Evolutionary conservation across 2,888 invertebrate species (phyloP), one percentile per base, ranked within the genome.

Genomic region (Reticulitermes lucifugus): DNA sequence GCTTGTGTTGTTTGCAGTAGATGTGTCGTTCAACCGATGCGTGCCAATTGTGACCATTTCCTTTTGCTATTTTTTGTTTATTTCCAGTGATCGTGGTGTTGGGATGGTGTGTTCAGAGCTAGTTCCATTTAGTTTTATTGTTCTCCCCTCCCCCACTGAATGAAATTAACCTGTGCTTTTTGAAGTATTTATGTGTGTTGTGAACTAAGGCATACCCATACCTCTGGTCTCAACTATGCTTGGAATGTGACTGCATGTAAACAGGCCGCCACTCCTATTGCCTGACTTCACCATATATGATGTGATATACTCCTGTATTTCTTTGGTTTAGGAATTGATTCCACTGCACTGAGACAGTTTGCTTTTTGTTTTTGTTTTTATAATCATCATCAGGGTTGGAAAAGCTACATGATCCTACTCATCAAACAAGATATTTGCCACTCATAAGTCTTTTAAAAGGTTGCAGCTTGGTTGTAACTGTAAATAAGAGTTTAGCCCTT

Each of bases 21-120:
- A 65, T 2, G 21, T n/a, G 25, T 65, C 25, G 6, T 65, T 65
- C 65, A 25, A n/a, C 10, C 25, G 65, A n/a, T 25, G 65, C 25
- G 65, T 65, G n/a, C 65, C 65, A 65, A 12, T n/a, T 25, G 25
- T 60, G 60, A 43, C 75, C n/a, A 22, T 41, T 75, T 77, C 51
- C 46, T 43, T 46, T 77, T 46, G 51, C 77, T 51, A 46, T n/a
- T 77, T 77, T 77, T 77, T 9, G 22, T 73, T 73, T 73, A 35
- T 9, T 65, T 65, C 25, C n/a, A 65, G 65, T 65, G 12, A 65
- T 25, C 12, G n/a, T 25, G 65, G 65, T 77, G 21, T 77, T 77
- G 46, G n/a, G 77, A 77, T 46, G 46, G n/a, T 43, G 77, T 77
- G 77, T 46, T 77, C 46, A 43, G 77, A 51, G 22, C 4, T 77